Conservation (phyloP, 1,140 invertebrate genomes). For the Drosophila tani region DNA sequence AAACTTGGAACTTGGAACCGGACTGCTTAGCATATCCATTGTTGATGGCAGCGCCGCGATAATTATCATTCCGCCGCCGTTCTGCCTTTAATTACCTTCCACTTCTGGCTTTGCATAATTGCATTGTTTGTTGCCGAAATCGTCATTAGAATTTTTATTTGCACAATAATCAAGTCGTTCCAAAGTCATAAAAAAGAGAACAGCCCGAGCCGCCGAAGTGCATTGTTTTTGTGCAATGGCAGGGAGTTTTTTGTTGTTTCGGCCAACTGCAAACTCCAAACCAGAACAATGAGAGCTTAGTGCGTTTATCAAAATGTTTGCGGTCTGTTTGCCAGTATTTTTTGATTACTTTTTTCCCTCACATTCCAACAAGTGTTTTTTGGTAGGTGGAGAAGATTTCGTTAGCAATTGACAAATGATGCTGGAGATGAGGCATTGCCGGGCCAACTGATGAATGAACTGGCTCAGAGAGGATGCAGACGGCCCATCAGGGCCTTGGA, state of each 20-base stretch:
- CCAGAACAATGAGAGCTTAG: conserved; percentile 60
- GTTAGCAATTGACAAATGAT: conserved; percentile 43
- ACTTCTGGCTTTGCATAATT: conserved; percentile 59
- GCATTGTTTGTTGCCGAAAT: conserved; percentile 73
- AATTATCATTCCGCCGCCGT: conserved; percentile 61
- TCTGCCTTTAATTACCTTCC: conserved; percentile 71
- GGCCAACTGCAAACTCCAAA: conserved; percentile 11
- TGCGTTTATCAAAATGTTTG: conserved; percentile 68
- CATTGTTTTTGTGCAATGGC: conserved; percentile 52
- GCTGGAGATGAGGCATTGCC: conserved; percentile 4
- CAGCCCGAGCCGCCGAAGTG: conserved; percentile 24
- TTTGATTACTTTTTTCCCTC: conserved; percentile 16
- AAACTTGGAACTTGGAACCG: conserved; percentile 6
- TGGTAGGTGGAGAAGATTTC: conserved; percentile 9
- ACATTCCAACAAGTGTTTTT: not conserved
- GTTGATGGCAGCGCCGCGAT: conserved; percentile 61
- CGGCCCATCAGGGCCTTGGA: conserved; percentile 12
- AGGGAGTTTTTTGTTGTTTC: conserved; percentile 26
- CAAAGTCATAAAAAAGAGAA: conserved; percentile 44
- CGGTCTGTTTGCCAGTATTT: conserved; percentile 56
- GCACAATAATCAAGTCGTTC: conserved; percentile 68
- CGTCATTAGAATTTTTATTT: conserved; percentile 79
- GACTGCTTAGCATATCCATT: conserved; percentile 67
- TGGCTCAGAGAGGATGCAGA: conserved; percentile 16
- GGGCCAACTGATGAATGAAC: conserved; percentile 29